Evolutionary conservation across 2,888 invertebrate genomes (phyloP), one percentile per base, ranked within the genome.

Genomic region (Carabus problematicus): DNA sequence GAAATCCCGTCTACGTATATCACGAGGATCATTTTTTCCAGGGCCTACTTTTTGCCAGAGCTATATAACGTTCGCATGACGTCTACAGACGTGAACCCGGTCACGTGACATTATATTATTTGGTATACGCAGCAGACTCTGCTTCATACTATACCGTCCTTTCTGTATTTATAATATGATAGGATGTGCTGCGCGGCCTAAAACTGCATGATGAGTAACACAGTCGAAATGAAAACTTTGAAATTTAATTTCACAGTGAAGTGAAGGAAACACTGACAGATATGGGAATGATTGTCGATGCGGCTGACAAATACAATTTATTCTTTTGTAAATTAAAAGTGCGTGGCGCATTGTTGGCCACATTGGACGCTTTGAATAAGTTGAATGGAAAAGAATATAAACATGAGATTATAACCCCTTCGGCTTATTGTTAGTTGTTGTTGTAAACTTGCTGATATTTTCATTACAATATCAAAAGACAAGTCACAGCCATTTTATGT

Each of bases 281-380:
- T 29, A 29, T 29, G 29, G 29, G 29, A 29, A 29, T 29, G 29
- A 29, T 29, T 29, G 29, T 29, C 29, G 29, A 29, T 29, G 29
- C 29, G 29, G 6, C 29, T 29, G 29, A 29, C 29, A 29, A 29
- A 29, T 52, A 39, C 42, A 64, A 66, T 66, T 47, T 59, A 66
- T 58, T 66, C 66, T 59, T 59, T 66, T 66, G 66, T 59, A 59
- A 66, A 59, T 66, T 66, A 58, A 59, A 66, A 66, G 64, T 45
- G 58, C 66, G 58, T 58, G 6, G 49, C 49, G 40, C 12, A 54
- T 29, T 55, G 47, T 56, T 49, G 29, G 40, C 12, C 59, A 59
- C 43, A 43, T 29, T 19, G 43, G 19, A 29, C 18, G 42, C 58
- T 64, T 59, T 66, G 66, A 59, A 49, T 66, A 59, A 42, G 59